Evolutionary conservation across 2,888 invertebrate species (phyloP), one percentile per base, ranked within the genome.

Genomic region (Congeria kusceri): DNA sequence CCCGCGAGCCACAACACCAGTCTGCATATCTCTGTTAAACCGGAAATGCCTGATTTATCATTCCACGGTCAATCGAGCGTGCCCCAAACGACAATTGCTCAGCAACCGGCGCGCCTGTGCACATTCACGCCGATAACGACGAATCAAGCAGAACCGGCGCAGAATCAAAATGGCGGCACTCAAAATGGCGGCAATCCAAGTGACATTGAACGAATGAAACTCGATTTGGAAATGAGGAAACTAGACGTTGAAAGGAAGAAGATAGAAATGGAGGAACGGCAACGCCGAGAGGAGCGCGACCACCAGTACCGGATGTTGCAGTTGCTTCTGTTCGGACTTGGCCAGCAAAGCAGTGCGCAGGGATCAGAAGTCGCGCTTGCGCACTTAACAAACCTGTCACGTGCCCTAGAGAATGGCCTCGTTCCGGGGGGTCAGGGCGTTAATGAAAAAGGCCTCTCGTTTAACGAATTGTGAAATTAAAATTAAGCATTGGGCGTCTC

Each of bases 221-320:
- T 83, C 2, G 75, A 83, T 70, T 58, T 83, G 9, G 83, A 83
- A 61, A 67, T 83, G 57, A 70, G 71, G 29, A 83, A 80, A 56
- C 56, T 83, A 27, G 83, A 83, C 25, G 75, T 83, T 46, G 79
- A 83, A 25, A 46, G 83, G 28, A 80, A 79, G 53, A 79, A 77
- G 29, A 61, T 83, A 4, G 83, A 83, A 64, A 83, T 79, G 79
- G 83, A 83, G 44, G 83, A 83, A 32, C 15, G 83, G 49, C 83
- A 83, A 62, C 57, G 83, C 0, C 73, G 83, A 9, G 83, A 83
- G 29, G 83, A 83, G 7, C 20, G 83, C 39, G 83, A 83, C 25
- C 83, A 83, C 27, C 77, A 83, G 47, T 83, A 80, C 57, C 39
- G 83, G 49, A 83, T 83, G 83, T 77, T 83, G 79, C 83, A 83